These are phyloP conservation scores for Cephus spinipes DNA, from an alignment of 2,888 invertebrate genomes.

Conservation along the genomic window DNA sequence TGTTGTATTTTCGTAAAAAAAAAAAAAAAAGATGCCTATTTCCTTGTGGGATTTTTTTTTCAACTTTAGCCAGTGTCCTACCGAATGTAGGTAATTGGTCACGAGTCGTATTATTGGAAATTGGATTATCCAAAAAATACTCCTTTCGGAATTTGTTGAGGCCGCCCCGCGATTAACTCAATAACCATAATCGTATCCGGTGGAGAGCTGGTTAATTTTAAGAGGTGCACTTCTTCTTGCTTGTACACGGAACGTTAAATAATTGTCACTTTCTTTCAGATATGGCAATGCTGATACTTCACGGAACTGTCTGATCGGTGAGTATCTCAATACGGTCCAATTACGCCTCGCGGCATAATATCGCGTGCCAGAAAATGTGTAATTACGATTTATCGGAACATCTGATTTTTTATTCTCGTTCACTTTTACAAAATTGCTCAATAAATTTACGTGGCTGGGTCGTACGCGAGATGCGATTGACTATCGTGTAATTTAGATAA, in stretches of 20 bases:
- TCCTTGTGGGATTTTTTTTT: not conserved
- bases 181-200: not conserved
- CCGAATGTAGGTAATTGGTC: not conserved
- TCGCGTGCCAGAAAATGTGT: not conserved
- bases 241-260: not conserved
- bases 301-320: not conserved
- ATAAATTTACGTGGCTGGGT: not conserved
- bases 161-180: not conserved
- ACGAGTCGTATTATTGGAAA: not conserved
- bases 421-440: not conserved
- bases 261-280: not conserved
- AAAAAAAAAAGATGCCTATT: not conserved
- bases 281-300: not conserved
- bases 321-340: not conserved
- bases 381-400: not conserved
- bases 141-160: not conserved
- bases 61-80: not conserved
- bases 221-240: not conserved
- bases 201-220: not conserved
- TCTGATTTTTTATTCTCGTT: not conserved
- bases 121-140: not conserved
- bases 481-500: not conserved
- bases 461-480: not conserved
- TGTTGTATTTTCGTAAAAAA: not conserved
- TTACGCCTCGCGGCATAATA: not conserved